Conservation (phyloP, 2,888 invertebrate genomes). For the Mesorhabditis spiculigera region DNA sequence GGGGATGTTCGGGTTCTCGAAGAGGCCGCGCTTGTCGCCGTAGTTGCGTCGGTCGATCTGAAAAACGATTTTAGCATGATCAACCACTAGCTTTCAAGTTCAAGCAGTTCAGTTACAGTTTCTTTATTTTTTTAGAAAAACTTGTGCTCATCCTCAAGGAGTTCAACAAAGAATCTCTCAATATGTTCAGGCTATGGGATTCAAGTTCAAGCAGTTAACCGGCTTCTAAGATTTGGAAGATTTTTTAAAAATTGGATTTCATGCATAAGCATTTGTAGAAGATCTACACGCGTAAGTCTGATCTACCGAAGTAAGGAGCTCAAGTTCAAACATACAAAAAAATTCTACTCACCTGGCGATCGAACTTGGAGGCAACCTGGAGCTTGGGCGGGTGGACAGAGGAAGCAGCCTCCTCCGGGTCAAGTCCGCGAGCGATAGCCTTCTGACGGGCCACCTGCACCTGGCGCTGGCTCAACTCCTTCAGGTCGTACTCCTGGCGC, state of each 20-base stretch:
- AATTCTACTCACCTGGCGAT: conserved; percentile 75
- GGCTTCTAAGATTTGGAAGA: too few species aligned
- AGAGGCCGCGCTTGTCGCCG: conserved; percentile 44
- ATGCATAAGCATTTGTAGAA: too few species aligned
- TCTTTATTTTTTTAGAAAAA: too few species aligned
- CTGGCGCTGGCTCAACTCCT: conserved; percentile 57
- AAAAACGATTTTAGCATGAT: background rate
- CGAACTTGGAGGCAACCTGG: conserved; percentile 90
- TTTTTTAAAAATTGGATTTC: too few species aligned
- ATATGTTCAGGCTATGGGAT: too few species aligned
- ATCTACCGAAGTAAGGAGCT: too few species aligned
- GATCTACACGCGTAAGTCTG: too few species aligned
- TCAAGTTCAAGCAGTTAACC: too few species aligned
- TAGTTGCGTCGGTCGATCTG: conserved; percentile 71
- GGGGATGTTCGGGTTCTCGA: conserved; percentile 38
- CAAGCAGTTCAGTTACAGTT: too few species aligned
- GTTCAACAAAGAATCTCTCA: too few species aligned
- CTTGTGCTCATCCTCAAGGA: too few species aligned
- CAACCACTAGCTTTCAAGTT: too few species aligned
- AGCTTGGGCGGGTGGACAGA: conserved; percentile 63
- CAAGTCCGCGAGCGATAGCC: conserved; percentile 57
- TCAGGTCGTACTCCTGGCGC: conserved; percentile 58
- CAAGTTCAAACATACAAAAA: background rate
- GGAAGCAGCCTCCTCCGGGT: conserved; percentile 52
- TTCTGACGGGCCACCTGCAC: conserved; percentile 57